Percentiles rank a stretch among this genome's conserved stretches.
These are phyloP conservation scores for Galeopterus variegatus DNA, from an alignment of 2,113 vertebrate genomes.

Conservation along the genomic window DNA sequence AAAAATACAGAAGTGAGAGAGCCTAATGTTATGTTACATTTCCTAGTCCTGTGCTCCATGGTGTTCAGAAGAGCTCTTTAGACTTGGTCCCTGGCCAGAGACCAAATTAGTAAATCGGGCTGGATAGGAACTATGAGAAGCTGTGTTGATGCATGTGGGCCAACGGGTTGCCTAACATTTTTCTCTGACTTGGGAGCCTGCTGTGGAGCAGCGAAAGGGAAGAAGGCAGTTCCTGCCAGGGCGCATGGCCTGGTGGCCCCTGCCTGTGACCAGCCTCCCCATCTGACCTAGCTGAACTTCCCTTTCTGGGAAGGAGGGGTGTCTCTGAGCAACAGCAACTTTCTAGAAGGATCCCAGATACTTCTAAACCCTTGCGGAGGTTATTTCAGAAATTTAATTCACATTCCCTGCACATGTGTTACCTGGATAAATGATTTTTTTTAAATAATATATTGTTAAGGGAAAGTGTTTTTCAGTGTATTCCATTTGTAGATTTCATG, in stretches of 20 bases:
- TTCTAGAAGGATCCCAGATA: constrained; percentile 88
- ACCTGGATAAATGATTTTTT: constrained; percentile 91
- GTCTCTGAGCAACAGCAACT: constrained; percentile 86
- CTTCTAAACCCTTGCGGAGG: constrained; percentile 90
- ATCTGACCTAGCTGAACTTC: not conserved
- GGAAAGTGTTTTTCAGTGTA: constrained; percentile 89
- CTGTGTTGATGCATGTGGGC: not conserved
- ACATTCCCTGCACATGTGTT: constrained; percentile 93
- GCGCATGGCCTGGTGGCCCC: not conserved
- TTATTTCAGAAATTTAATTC: constrained; percentile 91
- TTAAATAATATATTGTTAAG: constrained; percentile 91
- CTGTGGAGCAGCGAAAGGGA: not conserved
- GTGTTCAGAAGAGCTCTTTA: not conserved
- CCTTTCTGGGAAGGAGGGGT: not conserved
- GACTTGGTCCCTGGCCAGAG: not conserved
- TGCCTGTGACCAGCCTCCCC: too few species aligned
- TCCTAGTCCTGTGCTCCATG: not conserved
- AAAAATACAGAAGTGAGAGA: not conserved
- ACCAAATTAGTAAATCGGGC: not conserved
- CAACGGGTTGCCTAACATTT: not conserved
- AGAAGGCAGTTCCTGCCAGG: too few species aligned
- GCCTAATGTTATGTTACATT: rapidly evolving
- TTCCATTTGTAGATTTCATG: constrained; percentile 89
- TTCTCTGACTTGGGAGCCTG: not conserved
- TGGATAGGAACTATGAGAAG: not conserved